Evolutionary conservation across 1,140 invertebrate species (phyloP).

Genomic region (Drosophila tropicalis): DNA sequence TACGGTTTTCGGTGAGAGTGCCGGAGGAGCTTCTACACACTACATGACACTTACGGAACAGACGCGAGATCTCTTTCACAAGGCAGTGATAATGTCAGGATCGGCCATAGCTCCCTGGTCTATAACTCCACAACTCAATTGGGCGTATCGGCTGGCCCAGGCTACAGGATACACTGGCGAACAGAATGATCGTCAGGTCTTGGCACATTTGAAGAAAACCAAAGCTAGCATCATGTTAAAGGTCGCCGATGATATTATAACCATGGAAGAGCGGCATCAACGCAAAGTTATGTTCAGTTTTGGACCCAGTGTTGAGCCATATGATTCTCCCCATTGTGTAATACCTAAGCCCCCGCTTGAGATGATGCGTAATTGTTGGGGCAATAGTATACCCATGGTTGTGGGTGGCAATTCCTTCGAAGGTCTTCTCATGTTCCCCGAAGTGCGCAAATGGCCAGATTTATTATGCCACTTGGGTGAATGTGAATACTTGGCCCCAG

Average conservation of each 20-base stretch:
- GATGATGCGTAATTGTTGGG: slow-evolving; percentile 80
- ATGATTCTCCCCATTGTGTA: slow-evolving; percentile 63
- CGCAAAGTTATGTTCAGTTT: slow-evolving; percentile 72
- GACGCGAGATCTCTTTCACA: slow-evolving; percentile 83
- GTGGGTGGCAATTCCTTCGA: slow-evolving; percentile 83
- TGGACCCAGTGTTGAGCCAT: slow-evolving; percentile 82
- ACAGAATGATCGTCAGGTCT: slow-evolving; percentile 53
- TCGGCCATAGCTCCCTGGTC: slow-evolving; percentile 74
- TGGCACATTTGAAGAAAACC: slow-evolving; percentile 60
- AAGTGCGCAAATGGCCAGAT: slow-evolving; percentile 73
- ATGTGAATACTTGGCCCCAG: slow-evolving; percentile 63
- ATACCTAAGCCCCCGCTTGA: slow-evolving; percentile 75
- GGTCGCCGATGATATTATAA: slow-evolving; percentile 61
- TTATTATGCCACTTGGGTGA: slow-evolving; percentile 64
- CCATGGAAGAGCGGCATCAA: slow-evolving; percentile 71
- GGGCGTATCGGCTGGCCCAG: slow-evolving; percentile 75
- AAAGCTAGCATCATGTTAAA: slow-evolving; percentile 85
- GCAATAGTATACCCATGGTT: slow-evolving; percentile 82
- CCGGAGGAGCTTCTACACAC: slow-evolving; percentile 84
- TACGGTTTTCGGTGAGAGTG: slow-evolving; percentile 84
- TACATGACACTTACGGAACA: slow-evolving; percentile 86
- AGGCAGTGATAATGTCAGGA: slow-evolving; percentile 83
- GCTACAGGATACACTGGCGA: slow-evolving; percentile 70
- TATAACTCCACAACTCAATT: slow-evolving; percentile 65
- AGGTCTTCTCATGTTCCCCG: slow-evolving; percentile 77